Base-by-base conservation (phyloP, 2,113 vertebrate genomes). In the Phrynosoma platyrhinos region DNA sequence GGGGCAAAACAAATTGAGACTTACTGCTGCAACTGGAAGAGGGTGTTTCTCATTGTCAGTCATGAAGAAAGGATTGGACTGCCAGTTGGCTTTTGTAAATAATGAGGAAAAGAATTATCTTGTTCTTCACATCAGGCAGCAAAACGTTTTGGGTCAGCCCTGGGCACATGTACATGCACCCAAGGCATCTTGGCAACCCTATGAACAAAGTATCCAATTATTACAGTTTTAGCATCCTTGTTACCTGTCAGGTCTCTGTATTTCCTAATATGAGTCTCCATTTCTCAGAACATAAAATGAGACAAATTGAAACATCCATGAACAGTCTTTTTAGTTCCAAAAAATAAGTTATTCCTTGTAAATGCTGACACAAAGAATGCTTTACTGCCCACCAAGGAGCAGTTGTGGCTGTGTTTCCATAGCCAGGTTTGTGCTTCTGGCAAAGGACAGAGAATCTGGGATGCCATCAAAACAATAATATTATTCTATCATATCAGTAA, bases 361-460 rank as follows among this genome's bases (percentile, higher is more conserved):
- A 87, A 69, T 79, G 81, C 69, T 82, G 91, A 89, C 89, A 85
- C 21, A 87, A 83, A 80, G 81, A 87, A 72, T 89, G 55, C 85
- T 94, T 94, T 94, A 92, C 89, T 93, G 81, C 89, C 92, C 90
- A 87, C 84, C 55, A 64, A 92, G 89, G 91, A 95, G 64, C 76
- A 92, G 69, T 96, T 94, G 90, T 93, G 93, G 92, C 89, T 94
- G 14, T 77, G 72, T 90, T 93, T 90, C 53, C 20, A 91, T 92
- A 92, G 90, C 90, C 91, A 93, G 93, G 77, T 90, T 91, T 95
- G 88, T 52, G 90, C 91, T 90, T 92, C 91, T 93, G 91, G 89
- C 91, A 94, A 88, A 83, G 84, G 87, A 91, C 18, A 77, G 6
- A 75, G 76, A 90, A 93, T 90, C 69, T 84, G 88, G 81, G 64